Evolutionary conservation across 2,888 invertebrate genomes (phyloP).

Genomic region (Ecliptopera silaceata): DNA sequence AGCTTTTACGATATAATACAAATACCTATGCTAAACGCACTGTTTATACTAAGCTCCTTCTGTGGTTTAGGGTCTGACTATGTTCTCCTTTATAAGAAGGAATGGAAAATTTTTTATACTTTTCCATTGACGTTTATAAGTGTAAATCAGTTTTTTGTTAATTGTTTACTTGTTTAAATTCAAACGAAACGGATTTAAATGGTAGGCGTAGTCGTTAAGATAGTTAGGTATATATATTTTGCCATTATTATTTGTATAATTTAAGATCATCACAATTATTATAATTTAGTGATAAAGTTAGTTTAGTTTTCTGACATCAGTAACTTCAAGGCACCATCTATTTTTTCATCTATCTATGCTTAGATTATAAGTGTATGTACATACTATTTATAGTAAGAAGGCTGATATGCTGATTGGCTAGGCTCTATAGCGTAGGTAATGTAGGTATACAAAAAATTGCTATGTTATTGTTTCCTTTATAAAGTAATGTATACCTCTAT

Average conservation of each 20-base stretch:
- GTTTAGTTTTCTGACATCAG: constrained; percentile 6
- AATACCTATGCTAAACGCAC: too few relatives aligned
- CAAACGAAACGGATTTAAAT: constrained; percentile 11
- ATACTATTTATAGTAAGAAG: constrained; percentile 72
- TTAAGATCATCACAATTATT: constrained; percentile 34
- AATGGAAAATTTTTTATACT: background rate
- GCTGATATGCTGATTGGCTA: constrained; percentile 55
- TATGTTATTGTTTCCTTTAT: constrained; percentile 49
- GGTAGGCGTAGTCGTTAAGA: constrained; percentile 22
- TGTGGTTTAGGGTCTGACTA: background rate
- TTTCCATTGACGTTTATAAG: constrained; percentile 9
- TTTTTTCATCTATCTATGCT: constrained; percentile 31
- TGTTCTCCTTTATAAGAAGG: background rate
- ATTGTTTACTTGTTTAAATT: constrained; percentile 17
- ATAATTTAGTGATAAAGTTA: constrained; percentile 21
- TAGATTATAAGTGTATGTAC: constrained; percentile 61
- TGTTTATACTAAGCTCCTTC: too few relatives aligned
- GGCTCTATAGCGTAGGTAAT: constrained; percentile 46
- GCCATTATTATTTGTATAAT: constrained; percentile 34
- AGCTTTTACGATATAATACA: background rate
- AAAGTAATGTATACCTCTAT: constrained; percentile 27
- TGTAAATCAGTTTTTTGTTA: constrained; percentile 17
- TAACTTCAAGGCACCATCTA: constrained; percentile 38
- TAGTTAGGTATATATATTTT: constrained; percentile 30
- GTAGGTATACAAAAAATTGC: constrained; percentile 55